phyloP scores from a whole-genome alignment of 2,888 invertebrate species.

The Tupiocoris notatus region DNA sequence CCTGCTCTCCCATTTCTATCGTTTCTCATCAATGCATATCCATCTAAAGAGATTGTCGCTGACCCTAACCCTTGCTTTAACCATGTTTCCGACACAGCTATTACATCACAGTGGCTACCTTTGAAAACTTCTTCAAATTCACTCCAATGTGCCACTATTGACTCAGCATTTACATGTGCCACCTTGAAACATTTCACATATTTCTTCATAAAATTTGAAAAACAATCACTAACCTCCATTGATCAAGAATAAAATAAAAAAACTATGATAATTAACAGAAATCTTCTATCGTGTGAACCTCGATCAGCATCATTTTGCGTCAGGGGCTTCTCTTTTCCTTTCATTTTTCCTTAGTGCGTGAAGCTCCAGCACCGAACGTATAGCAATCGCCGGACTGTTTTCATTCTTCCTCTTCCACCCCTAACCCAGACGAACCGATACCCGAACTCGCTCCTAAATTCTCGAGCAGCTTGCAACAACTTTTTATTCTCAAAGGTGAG shows the following conservation, averaged over 20 bases:
- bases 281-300: neutral
- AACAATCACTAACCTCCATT: neutral
- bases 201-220: neutral
- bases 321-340: neutral
- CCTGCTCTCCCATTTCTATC: neutral
- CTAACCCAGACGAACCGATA: neutral
- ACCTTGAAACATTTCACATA: neutral
- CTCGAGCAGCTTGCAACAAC: neutral
- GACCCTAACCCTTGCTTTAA: neutral
- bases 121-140: neutral
- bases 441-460: neutral
- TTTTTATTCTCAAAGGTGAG: neutral
- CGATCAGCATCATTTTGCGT: neutral
- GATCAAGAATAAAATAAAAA: neutral
- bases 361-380: neutral
- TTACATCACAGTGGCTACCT: neutral
- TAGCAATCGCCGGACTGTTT: neutral
- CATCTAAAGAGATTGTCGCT: neutral
- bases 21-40: neutral
- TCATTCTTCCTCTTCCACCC: neutral
- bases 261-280: neutral
- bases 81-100: neutral
- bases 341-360: neutral
- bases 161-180: neutral
- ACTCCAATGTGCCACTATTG: neutral